Evolutionary conservation across 2,113 vertebrate genomes (phyloP).

Genomic region (Oceanodroma tethys): DNA sequence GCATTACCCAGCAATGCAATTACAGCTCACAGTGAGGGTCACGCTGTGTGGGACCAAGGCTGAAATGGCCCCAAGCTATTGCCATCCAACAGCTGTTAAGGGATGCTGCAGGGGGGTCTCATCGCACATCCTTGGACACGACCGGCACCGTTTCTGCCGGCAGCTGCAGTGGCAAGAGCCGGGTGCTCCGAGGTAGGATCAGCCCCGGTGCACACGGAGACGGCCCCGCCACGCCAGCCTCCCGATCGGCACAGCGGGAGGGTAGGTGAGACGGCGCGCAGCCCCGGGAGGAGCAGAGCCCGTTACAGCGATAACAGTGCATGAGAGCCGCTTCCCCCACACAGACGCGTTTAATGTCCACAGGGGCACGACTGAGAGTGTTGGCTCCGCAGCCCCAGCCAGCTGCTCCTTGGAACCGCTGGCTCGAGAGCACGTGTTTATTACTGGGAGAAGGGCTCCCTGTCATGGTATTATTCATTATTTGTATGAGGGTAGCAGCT

Average conservation of each 20-base stretch:
- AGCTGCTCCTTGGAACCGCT: not conserved
- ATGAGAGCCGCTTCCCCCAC: accelerated
- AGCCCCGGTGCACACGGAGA: accelerated
- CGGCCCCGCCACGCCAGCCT: not conserved
- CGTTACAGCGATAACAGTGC: not conserved
- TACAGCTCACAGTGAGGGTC: not conserved
- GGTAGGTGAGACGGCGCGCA: accelerated
- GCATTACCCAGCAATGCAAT: not conserved
- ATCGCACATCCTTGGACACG: accelerated
- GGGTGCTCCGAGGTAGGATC: accelerated
- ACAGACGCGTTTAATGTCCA: accelerated
- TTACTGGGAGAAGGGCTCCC: not conserved
- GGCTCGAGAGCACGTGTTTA: not conserved
- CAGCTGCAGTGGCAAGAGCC: accelerated
- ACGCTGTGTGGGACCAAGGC: not conserved
- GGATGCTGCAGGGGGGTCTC: not conserved
- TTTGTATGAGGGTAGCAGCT: not conserved
- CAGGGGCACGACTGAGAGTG: accelerated
- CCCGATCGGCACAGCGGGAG: not conserved
- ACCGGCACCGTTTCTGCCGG: not conserved
- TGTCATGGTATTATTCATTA: not conserved
- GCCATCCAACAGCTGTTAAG: not conserved
- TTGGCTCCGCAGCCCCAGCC: not conserved
- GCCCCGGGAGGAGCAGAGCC: not conserved
- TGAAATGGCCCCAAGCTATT: not conserved